Base-by-base conservation (phyloP, 2,888 invertebrate species). In the Diogma glabrata region DNA sequence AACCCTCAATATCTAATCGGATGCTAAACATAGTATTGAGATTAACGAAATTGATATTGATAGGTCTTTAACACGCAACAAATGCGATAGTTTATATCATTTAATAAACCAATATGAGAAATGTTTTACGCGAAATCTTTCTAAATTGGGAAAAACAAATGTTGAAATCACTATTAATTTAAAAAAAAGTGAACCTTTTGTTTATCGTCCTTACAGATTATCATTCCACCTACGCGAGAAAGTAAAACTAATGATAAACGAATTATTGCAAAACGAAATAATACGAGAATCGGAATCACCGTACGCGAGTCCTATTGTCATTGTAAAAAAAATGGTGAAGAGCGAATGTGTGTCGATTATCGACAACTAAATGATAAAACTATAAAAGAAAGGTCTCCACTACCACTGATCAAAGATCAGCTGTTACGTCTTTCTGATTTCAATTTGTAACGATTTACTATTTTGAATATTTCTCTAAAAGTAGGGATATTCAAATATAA, bases 281-380 rank as follows among this genome's bases (percentile, higher is more conserved):
- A 55, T 64, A 3, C 55, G 59, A 1, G 60, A 60, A 52, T 61
- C 61, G 23, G 56, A 54, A 9, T 63, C 62, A 1, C 56, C 59
- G 1, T 64, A 52, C 43, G 59, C 63, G 0, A 64, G 64, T 26
- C 63, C 63, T 5, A 54, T 59, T 46, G 53, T 60, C 4, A 43
- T 60, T n/a, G 60, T 60, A 0, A 60, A 60, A 58, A 60, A 10
- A 59, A 62, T 49, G 61, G 62, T 0, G 51, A 55, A 12, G 60
- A 62, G 47, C 53, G 60, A 1, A 52, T 63, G 26, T 61, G 61
- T 33, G 57, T 60, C 0, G 63, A 62, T 58, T 61, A 1, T 61
- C 20, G 61, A 6, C 59, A 58, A n/a, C 51, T 61, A 1, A 63
- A 63, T 33, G 9, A 57, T 0, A 59, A 60, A 9, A 61, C 46